These are phyloP conservation scores for Chloroceryle amazona DNA, from an alignment of 2,797 vertebrate species.

Conservation along the genomic window DNA sequence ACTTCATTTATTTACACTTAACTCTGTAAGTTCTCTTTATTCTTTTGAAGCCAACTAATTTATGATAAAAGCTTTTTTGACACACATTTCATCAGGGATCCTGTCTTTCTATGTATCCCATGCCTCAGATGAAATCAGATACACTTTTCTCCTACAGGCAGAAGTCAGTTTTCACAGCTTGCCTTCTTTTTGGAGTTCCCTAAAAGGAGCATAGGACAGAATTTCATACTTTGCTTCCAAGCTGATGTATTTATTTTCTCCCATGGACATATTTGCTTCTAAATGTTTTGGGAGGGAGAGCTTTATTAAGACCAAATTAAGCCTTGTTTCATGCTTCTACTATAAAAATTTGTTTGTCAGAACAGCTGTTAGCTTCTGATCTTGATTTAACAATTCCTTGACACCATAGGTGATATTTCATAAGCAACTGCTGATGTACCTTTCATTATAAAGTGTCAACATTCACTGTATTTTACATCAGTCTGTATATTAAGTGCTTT, in stretches of 20 bases:
- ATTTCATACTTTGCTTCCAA: background rate
- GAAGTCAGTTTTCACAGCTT: background rate
- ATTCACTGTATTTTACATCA: background rate
- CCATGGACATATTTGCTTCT: background rate
- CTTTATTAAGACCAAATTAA: background rate
- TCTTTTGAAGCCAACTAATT: background rate
- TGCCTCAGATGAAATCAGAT: background rate
- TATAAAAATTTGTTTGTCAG: background rate
- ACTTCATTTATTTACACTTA: background rate
- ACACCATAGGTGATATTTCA: background rate
- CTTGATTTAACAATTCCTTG: background rate
- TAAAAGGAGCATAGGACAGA: background rate
- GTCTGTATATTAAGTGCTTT: background rate
- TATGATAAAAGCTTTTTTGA: background rate
- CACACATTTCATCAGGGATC: background rate
- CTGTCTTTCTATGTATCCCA: background rate
- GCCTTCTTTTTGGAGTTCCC: background rate
- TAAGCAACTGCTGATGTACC: background rate
- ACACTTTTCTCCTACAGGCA: background rate
- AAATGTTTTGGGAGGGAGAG: background rate
- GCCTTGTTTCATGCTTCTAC: background rate
- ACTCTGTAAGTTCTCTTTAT: background rate
- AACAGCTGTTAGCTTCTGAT: background rate
- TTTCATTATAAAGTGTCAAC: background rate
- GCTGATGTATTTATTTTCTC: background rate